Base-by-base conservation (phyloP, 2,888 invertebrate genomes). In the Cryptus viduatorius region DNA sequence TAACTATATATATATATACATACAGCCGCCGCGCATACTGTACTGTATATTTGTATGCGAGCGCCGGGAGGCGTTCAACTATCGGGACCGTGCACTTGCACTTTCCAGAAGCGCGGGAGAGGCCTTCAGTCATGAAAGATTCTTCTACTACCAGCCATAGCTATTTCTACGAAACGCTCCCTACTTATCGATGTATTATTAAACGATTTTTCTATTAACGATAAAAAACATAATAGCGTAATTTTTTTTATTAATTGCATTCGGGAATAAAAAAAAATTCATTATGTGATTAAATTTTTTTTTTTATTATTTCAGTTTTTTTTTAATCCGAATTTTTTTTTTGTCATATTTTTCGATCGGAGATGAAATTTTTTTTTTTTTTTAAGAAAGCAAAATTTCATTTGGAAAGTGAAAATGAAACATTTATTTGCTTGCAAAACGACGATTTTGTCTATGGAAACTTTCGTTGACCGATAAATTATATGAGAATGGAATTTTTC, bases 71-170 rank as follows among this genome's bases (percentile, higher is more conserved):
- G 61, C 67, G 68, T 56, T 29, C 72, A 69, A 46, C 56, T 19
- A 78, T 78, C 73, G 73, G 78, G 84, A 78, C 73, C 80, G 68
- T 81, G 84, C 80, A 84, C 84, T 81, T 84, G 84, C 84, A 84
- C 84, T 84, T 84, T 84, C 69, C 69, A 84, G 73, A 68, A 78
- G 77, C 65, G 75, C 79, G 83, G 69, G 78, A 64, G 69, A 79
- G 78, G 64, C 68, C 80, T 73, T 77, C 76, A 76, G 65, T 80
- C 77, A 31, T 72, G 56, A 24, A 73, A 65, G 73, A 56, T 59
- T 73, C 65, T 29, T 37, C 56, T 29, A 46, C 29, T 31, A 31
- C 19, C 8, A 44, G 14, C 42, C 24, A 56, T 19, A 48, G 16
- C 42, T 65, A 46, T 37, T 67, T 46, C 65, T n/a, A 14, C 53